These are phyloP conservation scores for Anagrus nilaparvatae DNA, from an alignment of 1,140 invertebrate genomes.

Conservation along the genomic window DNA sequence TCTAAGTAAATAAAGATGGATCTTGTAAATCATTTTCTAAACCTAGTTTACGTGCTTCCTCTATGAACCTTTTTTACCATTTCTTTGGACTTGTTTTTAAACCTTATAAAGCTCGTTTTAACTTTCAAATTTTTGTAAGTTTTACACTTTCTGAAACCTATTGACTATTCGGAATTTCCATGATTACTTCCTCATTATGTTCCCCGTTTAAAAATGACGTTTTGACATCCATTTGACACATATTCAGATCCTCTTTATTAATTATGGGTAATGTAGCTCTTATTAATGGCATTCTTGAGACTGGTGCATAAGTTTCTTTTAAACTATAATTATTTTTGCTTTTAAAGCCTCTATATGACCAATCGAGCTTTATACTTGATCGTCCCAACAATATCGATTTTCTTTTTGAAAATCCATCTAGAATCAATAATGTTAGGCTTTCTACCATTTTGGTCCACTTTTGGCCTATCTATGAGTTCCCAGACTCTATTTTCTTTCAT, in stretches of 20 bases:
- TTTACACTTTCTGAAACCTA: not conserved
- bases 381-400: conserved; percentile 26
- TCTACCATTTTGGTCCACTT: no score
- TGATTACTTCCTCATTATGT: conserved; percentile 18
- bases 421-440: conserved; percentile 2
- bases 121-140: no score
- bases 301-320: no score
- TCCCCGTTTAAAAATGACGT: conserved; percentile 21
- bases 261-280: no score
- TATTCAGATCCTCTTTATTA: no score
- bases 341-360: conserved; percentile 19
- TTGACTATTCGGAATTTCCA: conserved; percentile 20
- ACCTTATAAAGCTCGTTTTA: no score
- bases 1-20: no score
- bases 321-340: conserved; percentile 17
- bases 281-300: no score
- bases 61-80: no score
- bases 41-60: no score
- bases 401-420: conserved; percentile 30
- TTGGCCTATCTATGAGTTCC: conserved; percentile 20
- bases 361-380: conserved; percentile 25
- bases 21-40: no score
- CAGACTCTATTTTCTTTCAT: conserved; percentile 20
- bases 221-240: conserved; percentile 20
- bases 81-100: no score